Percentiles rank a stretch among this genome's conserved stretches.
phyloP scores from a whole-genome alignment of 2,888 invertebrate species.

The Stenchaetothrips biformis region DNA sequence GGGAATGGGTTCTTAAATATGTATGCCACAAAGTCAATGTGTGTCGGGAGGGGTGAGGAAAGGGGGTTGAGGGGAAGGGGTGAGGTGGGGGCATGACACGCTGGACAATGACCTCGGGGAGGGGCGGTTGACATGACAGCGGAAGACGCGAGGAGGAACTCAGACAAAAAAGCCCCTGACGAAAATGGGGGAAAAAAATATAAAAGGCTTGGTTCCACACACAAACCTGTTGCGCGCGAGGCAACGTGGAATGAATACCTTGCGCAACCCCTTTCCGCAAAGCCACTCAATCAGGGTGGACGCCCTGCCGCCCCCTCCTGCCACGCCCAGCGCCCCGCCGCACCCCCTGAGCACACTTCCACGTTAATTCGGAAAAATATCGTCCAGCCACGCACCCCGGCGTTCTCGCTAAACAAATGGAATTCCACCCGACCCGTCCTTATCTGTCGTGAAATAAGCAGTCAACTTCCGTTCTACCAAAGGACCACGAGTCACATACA shows the following conservation, averaged over 20 bases:
- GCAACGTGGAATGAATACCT: constrained; percentile 15
- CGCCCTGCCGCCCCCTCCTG: not conserved
- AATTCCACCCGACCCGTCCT: not conserved
- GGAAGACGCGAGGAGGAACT: too few species aligned
- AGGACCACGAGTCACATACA: too few species aligned
- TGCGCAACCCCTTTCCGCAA: not conserved
- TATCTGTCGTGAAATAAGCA: not conserved
- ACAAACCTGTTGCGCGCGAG: not conserved
- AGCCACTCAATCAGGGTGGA: not conserved
- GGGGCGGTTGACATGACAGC: too few species aligned
- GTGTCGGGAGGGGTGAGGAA: not conserved
- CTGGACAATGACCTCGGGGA: too few species aligned
- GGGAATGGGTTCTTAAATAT: too few species aligned
- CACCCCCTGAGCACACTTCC: not conserved
- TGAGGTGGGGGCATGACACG: too few species aligned
- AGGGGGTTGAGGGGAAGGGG: not conserved
- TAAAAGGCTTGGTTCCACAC: not conserved
- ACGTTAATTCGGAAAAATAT: not conserved
- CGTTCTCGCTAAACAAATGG: too few species aligned
- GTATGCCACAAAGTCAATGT: not conserved
- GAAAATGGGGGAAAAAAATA: not conserved
- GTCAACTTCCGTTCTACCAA: too few species aligned
- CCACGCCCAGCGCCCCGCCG: not conserved
- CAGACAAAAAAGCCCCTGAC: not conserved
- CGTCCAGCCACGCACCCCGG: not conserved